Base-by-base conservation (phyloP, 2,113 vertebrate species). In the Oplegnathus fasciatus region DNA sequence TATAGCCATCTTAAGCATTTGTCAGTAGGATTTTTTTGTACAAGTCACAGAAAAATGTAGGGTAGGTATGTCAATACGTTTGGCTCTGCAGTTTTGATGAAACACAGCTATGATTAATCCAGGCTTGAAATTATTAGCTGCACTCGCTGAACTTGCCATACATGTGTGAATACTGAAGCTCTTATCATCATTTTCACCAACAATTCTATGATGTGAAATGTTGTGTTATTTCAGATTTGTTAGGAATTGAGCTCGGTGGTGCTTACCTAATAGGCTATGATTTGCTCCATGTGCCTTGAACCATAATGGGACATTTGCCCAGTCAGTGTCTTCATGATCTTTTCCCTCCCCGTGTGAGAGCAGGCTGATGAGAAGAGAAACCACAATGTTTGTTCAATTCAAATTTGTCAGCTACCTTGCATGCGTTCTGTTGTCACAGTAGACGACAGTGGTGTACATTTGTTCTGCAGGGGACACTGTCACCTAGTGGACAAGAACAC, bases 281-380 rank as follows among this genome's bases (percentile, higher is more conserved):
- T 88, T 89, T 85, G 69, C 83, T 88, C 46, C 74, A 64, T 69
- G 91, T 91, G 89, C 86, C 88, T 91, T 91, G 55, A 76, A 68
- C 69, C 58, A 48, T 50, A 52, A 57, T 50, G 62, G 48, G 66
- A 62, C 48, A 57, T 85, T 70, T 61, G 44, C 58, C 11, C 17
- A 1, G 26, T 46, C 14, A 8, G 9, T 54, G 20, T 84, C 69
- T 62, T 60, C 32, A 32, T 64, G 26, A 37, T 66, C 1, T 44
- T 37, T 44, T 32, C 7, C 40, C 42, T 62, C 54, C 67, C 26
- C 15, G 5, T 14, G 30, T 37, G 28, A 55, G 24, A 76, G 66
- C 30, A 42, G 20, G 26, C 13, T 46, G 42, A 73, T n/a, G 20
- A 52, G 20, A 57, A 68, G 24, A 42, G n/a, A 66, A 73, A 42